Conservation (phyloP, 2,113 vertebrate genomes). For the Ptyas mucosa region DNA sequence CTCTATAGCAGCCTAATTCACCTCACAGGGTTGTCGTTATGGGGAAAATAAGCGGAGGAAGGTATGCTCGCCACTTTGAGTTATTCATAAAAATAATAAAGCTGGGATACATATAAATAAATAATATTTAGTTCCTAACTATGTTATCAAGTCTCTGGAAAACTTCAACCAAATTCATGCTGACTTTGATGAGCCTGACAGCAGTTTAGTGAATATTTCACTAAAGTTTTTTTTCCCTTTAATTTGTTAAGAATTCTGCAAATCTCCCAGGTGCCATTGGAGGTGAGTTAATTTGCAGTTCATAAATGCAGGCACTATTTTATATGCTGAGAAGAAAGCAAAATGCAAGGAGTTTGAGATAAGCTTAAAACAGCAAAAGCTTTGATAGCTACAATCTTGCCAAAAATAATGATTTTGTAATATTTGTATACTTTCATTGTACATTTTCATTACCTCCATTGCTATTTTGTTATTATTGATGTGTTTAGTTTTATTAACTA, state of each 20-base stretch:
- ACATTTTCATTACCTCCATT: neutral
- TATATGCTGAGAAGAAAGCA: neutral
- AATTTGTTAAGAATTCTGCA: neutral
- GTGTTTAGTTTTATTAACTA: neutral
- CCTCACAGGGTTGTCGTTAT: too few relatives aligned
- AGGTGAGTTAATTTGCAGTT: neutral
- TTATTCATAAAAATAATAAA: too few relatives aligned
- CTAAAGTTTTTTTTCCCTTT: neutral
- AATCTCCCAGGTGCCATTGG: neutral
- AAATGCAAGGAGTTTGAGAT: neutral
- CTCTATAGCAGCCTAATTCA: too few relatives aligned
- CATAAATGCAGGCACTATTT: neutral
- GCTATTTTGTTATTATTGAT: neutral
- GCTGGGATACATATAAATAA: neutral
- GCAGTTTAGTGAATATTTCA: neutral
- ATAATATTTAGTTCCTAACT: neutral
- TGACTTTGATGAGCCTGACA: neutral
- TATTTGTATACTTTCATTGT: neutral
- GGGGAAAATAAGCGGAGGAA: too few relatives aligned
- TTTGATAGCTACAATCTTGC: neutral
- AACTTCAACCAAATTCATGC: neutral
- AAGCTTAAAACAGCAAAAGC: neutral
- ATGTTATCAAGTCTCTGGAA: neutral
- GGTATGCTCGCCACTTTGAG: too few relatives aligned
- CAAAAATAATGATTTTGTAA: neutral